A percentile compares a stretch with the other conserved stretches of the same genome.
Evolutionary conservation across 2,797 vertebrate genomes (phyloP).

Genomic region (Lutjanus argentimaculatus): DNA sequence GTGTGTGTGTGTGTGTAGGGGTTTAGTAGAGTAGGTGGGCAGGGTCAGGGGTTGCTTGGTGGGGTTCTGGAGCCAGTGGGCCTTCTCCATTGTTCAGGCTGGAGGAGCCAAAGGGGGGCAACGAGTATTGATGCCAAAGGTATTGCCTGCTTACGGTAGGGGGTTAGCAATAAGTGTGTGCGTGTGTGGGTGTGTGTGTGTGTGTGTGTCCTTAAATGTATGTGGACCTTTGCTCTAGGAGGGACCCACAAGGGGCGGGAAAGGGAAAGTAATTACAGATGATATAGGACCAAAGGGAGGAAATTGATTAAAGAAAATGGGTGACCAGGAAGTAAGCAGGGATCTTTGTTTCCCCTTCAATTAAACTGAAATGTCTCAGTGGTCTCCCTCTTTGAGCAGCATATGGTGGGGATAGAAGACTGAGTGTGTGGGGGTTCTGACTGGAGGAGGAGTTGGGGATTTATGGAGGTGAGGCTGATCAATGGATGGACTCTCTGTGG

Average conservation of each 20-base stretch:
- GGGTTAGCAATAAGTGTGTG: constrained; percentile 70
- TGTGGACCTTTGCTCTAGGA: constrained; percentile 55
- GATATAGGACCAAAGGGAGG: constrained; percentile 82
- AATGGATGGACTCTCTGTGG: constrained; percentile 41
- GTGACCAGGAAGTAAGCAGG: constrained; percentile 77
- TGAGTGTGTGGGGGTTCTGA: constrained; percentile 23
- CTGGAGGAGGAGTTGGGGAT: constrained; percentile 13
- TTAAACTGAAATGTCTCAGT: constrained; percentile 82
- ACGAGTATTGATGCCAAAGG: constrained; percentile 76
- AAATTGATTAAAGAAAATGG: constrained; percentile 85
- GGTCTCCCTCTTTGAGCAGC: constrained; percentile 66
- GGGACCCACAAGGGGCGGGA: constrained; percentile 67
- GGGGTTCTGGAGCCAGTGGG: constrained; percentile 83
- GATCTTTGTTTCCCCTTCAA: constrained; percentile 82
- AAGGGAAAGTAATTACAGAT: constrained; percentile 83
- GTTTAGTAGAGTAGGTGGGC: constrained; percentile 70
- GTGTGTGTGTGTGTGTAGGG: constrained; percentile 30
- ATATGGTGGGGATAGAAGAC: constrained; percentile 41
- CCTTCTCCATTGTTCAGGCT: constrained; percentile 78
- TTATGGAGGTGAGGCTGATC: constrained; percentile 54
- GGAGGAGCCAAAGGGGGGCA: constrained; percentile 67
- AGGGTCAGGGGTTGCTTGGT: constrained; percentile 77
- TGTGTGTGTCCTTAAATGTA: constrained; percentile 30
- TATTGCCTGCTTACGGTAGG: constrained; percentile 76
- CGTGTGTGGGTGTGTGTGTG: constrained; percentile 50